Conservation (phyloP, 1,140 invertebrate species). For the Drosophila pachea region DNA sequence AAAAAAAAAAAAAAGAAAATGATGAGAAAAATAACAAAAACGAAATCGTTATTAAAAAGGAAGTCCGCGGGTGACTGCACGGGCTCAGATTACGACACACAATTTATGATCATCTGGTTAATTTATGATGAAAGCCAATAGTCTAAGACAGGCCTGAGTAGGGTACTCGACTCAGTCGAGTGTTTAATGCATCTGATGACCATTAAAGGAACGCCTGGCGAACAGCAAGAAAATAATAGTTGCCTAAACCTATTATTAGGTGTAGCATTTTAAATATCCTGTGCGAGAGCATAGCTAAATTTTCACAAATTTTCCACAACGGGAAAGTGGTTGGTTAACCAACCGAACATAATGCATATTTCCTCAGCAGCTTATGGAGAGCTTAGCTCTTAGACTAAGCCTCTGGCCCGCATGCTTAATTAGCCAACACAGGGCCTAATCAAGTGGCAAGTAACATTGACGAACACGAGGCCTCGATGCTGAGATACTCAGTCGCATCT, state of each 20-base stretch:
- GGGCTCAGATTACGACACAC: slow-evolving; percentile 39
- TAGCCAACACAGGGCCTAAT: slow-evolving; percentile 60
- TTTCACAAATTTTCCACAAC: slow-evolving; percentile 14
- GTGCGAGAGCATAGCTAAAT: no score
- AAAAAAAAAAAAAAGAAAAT: slow-evolving; percentile 11
- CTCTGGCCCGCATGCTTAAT: slow-evolving; percentile 45
- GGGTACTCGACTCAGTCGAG: background rate
- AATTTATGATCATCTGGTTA: slow-evolving; percentile 36
- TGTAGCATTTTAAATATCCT: no score
- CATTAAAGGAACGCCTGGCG: no score
- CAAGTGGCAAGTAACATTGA: slow-evolving; percentile 75
- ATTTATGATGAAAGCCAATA: slow-evolving; percentile 26
- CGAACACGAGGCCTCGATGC: slow-evolving; percentile 46
- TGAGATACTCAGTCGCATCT: background rate
- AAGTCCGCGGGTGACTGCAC: slow-evolving; percentile 4
- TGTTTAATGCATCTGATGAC: background rate
- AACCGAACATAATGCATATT: slow-evolving; percentile 58
- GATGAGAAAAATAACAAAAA: no score
- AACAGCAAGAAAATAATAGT: no score
- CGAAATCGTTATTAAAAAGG: slow-evolving; percentile 38
- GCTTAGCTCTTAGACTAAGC: slow-evolving; percentile 13
- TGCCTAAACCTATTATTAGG: no score
- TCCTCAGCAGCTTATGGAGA: slow-evolving; percentile 12
- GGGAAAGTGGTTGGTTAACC: slow-evolving; percentile 32
- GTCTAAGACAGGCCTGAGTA: background rate